Percentiles rank a stretch among this genome's conserved stretches.
These are phyloP conservation scores for Limonius californicus DNA, from an alignment of 1,140 invertebrate genomes.

Conservation along the genomic window DNA sequence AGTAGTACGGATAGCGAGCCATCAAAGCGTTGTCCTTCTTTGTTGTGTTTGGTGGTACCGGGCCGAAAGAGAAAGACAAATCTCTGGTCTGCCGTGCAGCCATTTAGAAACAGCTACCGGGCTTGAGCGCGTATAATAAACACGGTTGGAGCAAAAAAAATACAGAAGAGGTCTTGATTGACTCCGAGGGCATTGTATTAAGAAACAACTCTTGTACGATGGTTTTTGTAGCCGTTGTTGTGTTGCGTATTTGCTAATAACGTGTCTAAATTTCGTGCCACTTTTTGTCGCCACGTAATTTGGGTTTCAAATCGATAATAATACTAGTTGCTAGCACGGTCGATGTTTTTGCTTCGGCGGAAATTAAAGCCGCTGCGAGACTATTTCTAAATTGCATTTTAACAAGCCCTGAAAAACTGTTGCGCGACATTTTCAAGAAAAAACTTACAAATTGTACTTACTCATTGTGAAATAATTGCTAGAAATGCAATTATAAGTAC, in stretches of 20 bases:
- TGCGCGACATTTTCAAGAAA: no score
- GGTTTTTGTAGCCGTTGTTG: not conserved
- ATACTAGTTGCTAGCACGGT: not conserved
- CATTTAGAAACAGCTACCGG: slow-evolving; percentile 12
- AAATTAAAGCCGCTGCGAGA: not conserved
- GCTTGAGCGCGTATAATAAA: slow-evolving; percentile 11
- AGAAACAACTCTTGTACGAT: slow-evolving; percentile 3
- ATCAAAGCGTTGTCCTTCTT: not conserved
- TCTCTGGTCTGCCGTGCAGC: not conserved
- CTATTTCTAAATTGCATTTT: slow-evolving; percentile 1
- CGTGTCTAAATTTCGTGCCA: not conserved
- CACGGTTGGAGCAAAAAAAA: slow-evolving; percentile 3
- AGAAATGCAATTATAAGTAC: no score
- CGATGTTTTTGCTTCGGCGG: not conserved
- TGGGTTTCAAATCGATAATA: slow-evolving; percentile 1
- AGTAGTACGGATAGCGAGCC: not conserved
- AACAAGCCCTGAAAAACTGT: not conserved
- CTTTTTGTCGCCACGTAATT: not conserved
- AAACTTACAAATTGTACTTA: no score
- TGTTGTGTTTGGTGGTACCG: not conserved
- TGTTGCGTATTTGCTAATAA: not conserved
- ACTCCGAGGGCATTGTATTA: slow-evolving; percentile 6
- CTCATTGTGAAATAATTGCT: no score
- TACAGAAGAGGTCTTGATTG: slow-evolving; percentile 3
- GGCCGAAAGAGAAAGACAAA: not conserved